phyloP scores from a whole-genome alignment of 2,113 vertebrate species.

The Pantherophis guttatus region DNA sequence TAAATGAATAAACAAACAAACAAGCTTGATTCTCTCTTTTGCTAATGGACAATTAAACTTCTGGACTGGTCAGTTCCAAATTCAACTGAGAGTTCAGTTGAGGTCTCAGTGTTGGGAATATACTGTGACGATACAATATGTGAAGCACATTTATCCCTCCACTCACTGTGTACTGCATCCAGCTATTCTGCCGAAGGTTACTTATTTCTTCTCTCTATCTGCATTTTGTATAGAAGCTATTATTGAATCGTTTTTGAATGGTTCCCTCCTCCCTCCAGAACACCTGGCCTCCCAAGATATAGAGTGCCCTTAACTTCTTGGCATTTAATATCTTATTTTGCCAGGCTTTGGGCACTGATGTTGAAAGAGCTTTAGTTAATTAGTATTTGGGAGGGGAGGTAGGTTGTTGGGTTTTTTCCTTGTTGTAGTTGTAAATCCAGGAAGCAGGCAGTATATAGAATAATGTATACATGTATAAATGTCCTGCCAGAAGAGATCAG shows the following conservation, averaged over 20 bases:
- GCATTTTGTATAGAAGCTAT: neutral
- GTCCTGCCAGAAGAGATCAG: neutral
- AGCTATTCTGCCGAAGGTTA: neutral
- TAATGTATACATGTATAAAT: neutral
- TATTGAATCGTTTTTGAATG: neutral
- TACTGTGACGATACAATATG: neutral
- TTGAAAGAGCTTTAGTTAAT: neutral
- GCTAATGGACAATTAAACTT: neutral
- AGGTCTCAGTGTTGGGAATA: neutral
- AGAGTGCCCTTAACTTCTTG: neutral
- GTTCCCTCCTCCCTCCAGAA: neutral
- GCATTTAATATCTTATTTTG: neutral
- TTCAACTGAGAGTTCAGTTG: neutral
- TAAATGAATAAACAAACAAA: neutral
- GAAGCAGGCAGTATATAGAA: neutral
- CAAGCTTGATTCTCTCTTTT: neutral
- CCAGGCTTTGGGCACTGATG: neutral
- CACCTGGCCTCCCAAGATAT: neutral
- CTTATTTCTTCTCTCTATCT: neutral
- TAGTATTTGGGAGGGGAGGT: neutral
- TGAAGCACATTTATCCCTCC: neutral
- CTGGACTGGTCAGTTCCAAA: neutral
- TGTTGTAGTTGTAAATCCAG: neutral
- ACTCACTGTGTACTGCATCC: neutral
- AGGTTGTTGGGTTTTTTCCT: neutral